Evolutionary conservation across 2,797 vertebrate species (phyloP), one percentile per base, ranked within the genome.

Genomic region (Hylomyscus alleni): DNA sequence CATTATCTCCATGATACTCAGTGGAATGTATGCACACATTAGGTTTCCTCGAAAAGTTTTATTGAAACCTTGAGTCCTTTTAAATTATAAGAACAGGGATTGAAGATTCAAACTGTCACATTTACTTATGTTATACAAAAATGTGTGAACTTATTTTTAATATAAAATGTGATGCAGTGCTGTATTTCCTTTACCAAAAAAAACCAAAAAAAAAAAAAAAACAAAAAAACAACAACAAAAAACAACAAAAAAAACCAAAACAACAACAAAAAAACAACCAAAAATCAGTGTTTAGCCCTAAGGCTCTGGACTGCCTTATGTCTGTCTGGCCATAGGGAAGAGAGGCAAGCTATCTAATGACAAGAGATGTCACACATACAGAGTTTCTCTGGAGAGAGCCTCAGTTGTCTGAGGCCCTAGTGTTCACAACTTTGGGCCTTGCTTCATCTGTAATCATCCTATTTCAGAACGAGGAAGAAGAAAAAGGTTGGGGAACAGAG

Each of bases 391-490:
- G 37, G 47, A 82, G 87, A 26, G 78, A 84, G 56, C 10, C 56
- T 58, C 5, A 0, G 22, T 77, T 52, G 29, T 69, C n/a, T n/a
- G 40, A 54, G 56, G 76, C 37, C 40, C 83, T 90, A 91, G 75
- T 92, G 85, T 93, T 96, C 93, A 89, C 69, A 94, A 93, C 86
- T 94, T 88, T 95, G 37, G 76, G 60, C 56, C 47, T 95, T 83
- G 37, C 84, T 93, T 95, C 91, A 94, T 96, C 96, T 96, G 96
- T 77, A 97, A 97, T 90, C 92, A 97, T 96, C 97, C 83, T 22
- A 0, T 56, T 91, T 91, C 22, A 37, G 94, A 94, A 80, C 54
- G 80, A 97, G 97, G 96, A 97, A 97, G 93, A 91, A 97, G 96
- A 89, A 76, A 97, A 97, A 95, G 97, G 95, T 95, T 77, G 91